Evolutionary conservation across 2,888 invertebrate species (phyloP).

Genomic region (Troides oblongomaculatus): DNA sequence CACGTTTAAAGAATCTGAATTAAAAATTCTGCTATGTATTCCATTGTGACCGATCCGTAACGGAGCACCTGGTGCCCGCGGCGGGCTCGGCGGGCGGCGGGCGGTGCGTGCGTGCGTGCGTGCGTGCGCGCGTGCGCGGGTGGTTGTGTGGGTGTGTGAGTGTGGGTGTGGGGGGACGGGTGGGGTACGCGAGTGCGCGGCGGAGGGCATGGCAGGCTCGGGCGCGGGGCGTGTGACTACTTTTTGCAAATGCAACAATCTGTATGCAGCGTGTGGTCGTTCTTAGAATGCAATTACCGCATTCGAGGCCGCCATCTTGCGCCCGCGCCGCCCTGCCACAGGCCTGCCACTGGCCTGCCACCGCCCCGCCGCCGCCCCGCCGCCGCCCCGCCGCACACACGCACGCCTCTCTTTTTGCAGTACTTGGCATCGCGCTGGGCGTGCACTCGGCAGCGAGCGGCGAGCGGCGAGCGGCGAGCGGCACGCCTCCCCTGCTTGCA

Average conservation of each 20-base stretch:
- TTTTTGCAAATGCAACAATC: slow-evolving; percentile 62
- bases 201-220: slow-evolving; percentile 16
- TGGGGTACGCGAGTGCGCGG: background rate
- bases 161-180: too few species aligned
- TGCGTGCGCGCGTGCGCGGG: too few species aligned
- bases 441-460: slow-evolving; percentile 29
- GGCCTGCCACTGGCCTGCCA: too few species aligned
- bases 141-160: too few species aligned
- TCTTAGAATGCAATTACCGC: slow-evolving; percentile 76
- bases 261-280: slow-evolving; percentile 53
- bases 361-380: background rate
- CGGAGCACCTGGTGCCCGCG: too few species aligned
- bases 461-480: slow-evolving; percentile 30
- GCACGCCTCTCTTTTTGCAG: too few species aligned
- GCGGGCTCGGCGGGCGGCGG: too few species aligned
- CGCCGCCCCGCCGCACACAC: background rate
- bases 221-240: slow-evolving; percentile 30
- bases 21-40: too few species aligned
- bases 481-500: slow-evolving; percentile 13
- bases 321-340: slow-evolving; percentile 18
- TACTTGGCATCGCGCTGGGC: too few species aligned
- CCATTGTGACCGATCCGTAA: too few species aligned
- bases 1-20: too few species aligned
- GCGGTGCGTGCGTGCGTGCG: too few species aligned
- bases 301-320: slow-evolving; percentile 74